A percentile compares a stretch with the other conserved stretches of the same genome.
Conservation (phyloP, 2,113 vertebrate genomes). For the Nannospalax galili region DNA sequence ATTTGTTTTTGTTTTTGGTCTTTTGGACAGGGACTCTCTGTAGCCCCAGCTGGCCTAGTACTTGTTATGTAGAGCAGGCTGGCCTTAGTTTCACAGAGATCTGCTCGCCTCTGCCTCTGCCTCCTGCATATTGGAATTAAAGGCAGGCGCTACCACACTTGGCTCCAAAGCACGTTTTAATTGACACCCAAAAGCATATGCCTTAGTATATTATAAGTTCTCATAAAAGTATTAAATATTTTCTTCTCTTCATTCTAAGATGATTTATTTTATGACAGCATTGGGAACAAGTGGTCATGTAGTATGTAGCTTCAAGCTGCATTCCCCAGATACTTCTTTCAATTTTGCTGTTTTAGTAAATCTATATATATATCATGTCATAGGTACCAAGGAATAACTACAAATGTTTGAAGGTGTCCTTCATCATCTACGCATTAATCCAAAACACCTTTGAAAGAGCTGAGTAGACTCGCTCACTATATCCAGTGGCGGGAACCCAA, state of each 20-base stretch:
- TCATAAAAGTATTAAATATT: constrained; percentile 39
- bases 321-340: background rate
- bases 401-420: background rate
- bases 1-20: too few relatives aligned
- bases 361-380: background rate
- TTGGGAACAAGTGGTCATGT: background rate
- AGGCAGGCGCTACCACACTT: too few relatives aligned
- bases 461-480: background rate
- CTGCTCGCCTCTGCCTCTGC: too few relatives aligned
- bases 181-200: background rate
- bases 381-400: background rate
- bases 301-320: background rate
- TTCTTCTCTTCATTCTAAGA: background rate
- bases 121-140: too few relatives aligned
- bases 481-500: background rate
- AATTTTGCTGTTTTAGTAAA: background rate
- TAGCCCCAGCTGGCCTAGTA: too few relatives aligned
- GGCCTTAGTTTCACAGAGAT: too few relatives aligned
- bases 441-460: background rate
- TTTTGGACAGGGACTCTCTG: too few relatives aligned
- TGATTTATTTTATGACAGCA: constrained; percentile 41
- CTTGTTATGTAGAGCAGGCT: too few relatives aligned
- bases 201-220: background rate
- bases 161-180: too few relatives aligned
- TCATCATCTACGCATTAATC: background rate